A percentile compares a stretch with the other conserved stretches of the same genome.
Conservation (phyloP, 2,888 invertebrate species). For the Drosophila formosana region DNA sequence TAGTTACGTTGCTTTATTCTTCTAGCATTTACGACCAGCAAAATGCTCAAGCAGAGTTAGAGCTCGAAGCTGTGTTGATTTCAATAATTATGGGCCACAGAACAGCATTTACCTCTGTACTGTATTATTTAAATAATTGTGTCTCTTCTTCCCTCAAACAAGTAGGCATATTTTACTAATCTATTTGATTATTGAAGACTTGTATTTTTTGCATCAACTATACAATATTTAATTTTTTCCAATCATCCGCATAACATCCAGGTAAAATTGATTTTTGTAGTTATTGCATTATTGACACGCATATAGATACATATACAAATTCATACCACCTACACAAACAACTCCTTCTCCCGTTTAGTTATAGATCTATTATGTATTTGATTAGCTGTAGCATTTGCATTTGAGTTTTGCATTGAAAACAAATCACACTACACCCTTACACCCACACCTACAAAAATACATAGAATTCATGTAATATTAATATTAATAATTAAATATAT, state of each 20-base stretch:
- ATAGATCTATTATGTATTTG: slow-evolving; percentile 56
- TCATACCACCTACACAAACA: slow-evolving; percentile 6
- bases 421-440: slow-evolving; percentile 18
- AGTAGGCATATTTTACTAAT: slow-evolving; percentile 25
- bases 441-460: slow-evolving; percentile 27
- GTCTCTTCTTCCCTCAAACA: slow-evolving; percentile 2
- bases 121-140: slow-evolving; percentile 19
- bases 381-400: slow-evolving; percentile 71
- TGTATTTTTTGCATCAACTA: slow-evolving; percentile 41
- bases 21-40: slow-evolving; percentile 13
- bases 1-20: slow-evolving; percentile 33
- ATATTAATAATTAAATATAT: slow-evolving; percentile 12
- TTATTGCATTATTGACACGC: slow-evolving; percentile 33
- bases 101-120: slow-evolving; percentile 15
- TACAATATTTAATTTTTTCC: slow-evolving; percentile 18
- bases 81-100: not conserved
- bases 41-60: slow-evolving; percentile 28
- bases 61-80: slow-evolving; percentile 11
- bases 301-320: not conserved
- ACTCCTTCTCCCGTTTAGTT: slow-evolving; percentile 33
- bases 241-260: slow-evolving; percentile 33
- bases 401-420: slow-evolving; percentile 57
- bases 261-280: slow-evolving; percentile 39
- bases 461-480: slow-evolving; percentile 30
- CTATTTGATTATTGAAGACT: slow-evolving; percentile 13